Base-by-base conservation (phyloP, 2,888 invertebrate genomes). In the Lissonota sp. region DNA sequence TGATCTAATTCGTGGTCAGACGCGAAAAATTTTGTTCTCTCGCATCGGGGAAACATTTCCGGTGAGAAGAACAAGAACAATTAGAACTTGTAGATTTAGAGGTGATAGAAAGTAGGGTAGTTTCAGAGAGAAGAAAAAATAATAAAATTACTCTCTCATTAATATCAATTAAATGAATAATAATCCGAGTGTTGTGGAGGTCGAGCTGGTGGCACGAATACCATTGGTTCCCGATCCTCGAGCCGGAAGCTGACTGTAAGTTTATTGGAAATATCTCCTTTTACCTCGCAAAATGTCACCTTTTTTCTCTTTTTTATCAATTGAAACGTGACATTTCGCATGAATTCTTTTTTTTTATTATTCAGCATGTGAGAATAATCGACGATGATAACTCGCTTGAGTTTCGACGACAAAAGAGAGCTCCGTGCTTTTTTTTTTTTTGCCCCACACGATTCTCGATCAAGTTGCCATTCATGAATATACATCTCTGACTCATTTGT, bases 221-320 rank as follows among this genome's bases (percentile, higher is more conserved):
- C 86, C 90, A 51, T 86, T 88, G 82, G 87, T 88, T 85, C 87
- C 85, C 63, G 88, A 89, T 84, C 85, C 87, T 79, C 86, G 84
- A 85, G 69, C 83, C 82, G 87, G 84, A 79, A 91, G 91, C 90
- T 91, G 91, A 91, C 90, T 91, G 91, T 91, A 87, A 91, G 91
- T 91, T 80, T 67, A 14, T 71, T 63, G n/a, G 8, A 51, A 14
- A 40, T 55, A 26, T 26, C 26, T 26, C 26, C 26, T 26, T 26
- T 26, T 26, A 6, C 4, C 14, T 6, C 26, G 40, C 53, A 42
- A 73, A 73, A 73, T 64, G 64, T 73, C 73, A 64, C 51, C 26
- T 26, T 26, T 26, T 26, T 26, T 26, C 26, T 26, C 26, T 26
- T 26, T n/a, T 26, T 26, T 26, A 26, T 26, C 26, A 26, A 26